phyloP scores from a whole-genome alignment of 2,113 vertebrate species.

The Cochlearius cochlearius region DNA sequence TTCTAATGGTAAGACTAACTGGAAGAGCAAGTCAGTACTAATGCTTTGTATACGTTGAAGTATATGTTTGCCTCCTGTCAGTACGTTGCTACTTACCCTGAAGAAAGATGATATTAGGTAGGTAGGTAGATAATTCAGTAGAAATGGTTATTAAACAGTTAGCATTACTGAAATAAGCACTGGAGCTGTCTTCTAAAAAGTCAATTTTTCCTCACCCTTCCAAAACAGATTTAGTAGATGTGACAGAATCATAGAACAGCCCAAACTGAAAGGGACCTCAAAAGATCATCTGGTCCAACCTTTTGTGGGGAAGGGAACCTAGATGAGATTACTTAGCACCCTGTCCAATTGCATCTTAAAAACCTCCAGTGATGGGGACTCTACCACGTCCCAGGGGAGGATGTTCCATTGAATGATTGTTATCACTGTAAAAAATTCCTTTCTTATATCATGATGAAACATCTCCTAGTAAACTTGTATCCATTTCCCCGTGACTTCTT shows the following conservation, averaged over 20 bases:
- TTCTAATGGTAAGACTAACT: neutral
- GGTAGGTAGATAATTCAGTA: neutral
- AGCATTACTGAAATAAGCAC: neutral
- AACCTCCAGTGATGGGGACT: neutral
- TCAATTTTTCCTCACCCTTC: neutral
- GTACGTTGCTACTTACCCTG: neutral
- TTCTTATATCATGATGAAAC: neutral
- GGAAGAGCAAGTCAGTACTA: neutral
- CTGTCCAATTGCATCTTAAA: neutral
- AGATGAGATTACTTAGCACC: neutral
- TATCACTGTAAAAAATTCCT: neutral
- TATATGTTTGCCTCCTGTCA: neutral
- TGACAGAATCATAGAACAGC: neutral
- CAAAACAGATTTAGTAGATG: neutral
- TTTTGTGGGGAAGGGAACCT: neutral
- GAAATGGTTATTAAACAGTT: neutral
- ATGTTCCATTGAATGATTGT: neutral
- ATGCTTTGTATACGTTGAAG: neutral
- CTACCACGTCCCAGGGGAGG: neutral
- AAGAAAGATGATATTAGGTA: neutral
- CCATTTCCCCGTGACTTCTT: fast-evolving
- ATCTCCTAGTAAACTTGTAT: neutral
- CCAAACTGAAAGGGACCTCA: neutral
- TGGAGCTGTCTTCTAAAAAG: neutral
- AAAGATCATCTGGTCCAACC: neutral